Evolutionary conservation across 2,113 vertebrate species (phyloP), one percentile per base, ranked within the genome.

Genomic region (Erythrolamprus reginae): DNA sequence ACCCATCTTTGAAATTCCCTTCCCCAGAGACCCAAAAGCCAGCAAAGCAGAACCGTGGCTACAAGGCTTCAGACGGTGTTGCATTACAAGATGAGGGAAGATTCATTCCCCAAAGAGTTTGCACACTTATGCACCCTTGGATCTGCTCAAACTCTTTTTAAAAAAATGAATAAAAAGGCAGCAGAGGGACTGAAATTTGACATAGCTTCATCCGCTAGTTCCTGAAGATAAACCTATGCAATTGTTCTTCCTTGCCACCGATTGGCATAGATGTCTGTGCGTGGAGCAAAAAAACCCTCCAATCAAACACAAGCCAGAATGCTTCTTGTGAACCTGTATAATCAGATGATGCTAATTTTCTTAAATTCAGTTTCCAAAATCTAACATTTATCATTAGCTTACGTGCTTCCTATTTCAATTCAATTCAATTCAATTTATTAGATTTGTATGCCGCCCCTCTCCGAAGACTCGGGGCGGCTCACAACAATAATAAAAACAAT

Each of bases 341-440:
- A 96, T 96, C 93, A 95, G 88, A 95, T 96, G 96, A 96, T 90
- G 94, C 94, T 95, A 96, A 97, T 95, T 96, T 96, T 93, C 96
- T 96, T 94, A 94, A 96, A 97, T 82, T 21, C 87, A 84, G 95
- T 96, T 97, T 90, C 91, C 92, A 94, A 95, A 95, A 93, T 90
- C 70, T 94, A 91, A 93, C 95, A 91, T 95, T 97, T 95, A 96
- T 96, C 96, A 96, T 96, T 95, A 96, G 89, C 84, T 94, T 95
- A 89, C 96, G 89, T 94, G 88, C 88, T 90, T 96, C 93, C 89
- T 96, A 97, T 97, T n/a, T n/a, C n/a, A n/a, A n/a, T n/a, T n/a
- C n/a, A n/a, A n/a, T n/a, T n/a, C n/a, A n/a, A n/a, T n/a, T n/a
- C n/a, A n/a, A n/a, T n/a, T n/a, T n/a, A n/a, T n/a, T n/a, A n/a